Evolutionary conservation across 1,140 invertebrate genomes (phyloP).

Genomic region (Drosophila yakuba): DNA sequence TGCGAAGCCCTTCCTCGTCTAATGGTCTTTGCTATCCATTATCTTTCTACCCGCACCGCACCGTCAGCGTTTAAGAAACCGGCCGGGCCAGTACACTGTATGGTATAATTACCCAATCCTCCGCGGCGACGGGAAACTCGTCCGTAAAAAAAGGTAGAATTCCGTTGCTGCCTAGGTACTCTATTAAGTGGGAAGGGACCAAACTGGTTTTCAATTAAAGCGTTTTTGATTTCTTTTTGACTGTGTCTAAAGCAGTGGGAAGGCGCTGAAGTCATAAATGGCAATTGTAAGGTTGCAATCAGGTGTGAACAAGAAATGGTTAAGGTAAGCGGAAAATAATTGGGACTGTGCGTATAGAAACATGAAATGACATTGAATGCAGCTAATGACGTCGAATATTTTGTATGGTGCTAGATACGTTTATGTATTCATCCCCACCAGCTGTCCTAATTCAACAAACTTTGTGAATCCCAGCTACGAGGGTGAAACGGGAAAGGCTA

Average conservation of each 20-base stretch:
- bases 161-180: slow-evolving; percentile 5
- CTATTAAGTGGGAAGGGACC: slow-evolving; percentile 11
- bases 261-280: slow-evolving; percentile 9
- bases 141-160: slow-evolving; percentile 26
- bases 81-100: slow-evolving; percentile 16
- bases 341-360: background rate
- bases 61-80: slow-evolving; percentile 40
- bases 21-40: slow-evolving; percentile 60
- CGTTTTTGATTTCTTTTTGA: slow-evolving; percentile 51
- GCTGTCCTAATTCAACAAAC: slow-evolving; percentile 12
- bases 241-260: slow-evolving; percentile 3
- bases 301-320: slow-evolving; percentile 67
- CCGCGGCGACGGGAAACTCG: slow-evolving; percentile 1
- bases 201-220: slow-evolving; percentile 80
- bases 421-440: slow-evolving; percentile 10
- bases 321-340: slow-evolving; percentile 1
- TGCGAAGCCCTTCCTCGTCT: slow-evolving; percentile 29
- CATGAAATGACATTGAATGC: slow-evolving; percentile 59
- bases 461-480: background rate
- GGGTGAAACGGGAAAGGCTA: slow-evolving; percentile 29
- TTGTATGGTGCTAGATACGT: slow-evolving; percentile 12
- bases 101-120: slow-evolving; percentile 61
- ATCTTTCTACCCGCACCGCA: slow-evolving; percentile 18
- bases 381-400: slow-evolving; percentile 75
- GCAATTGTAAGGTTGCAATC: slow-evolving; percentile 60